Evolutionary conservation across 2,113 vertebrate species (phyloP).

Genomic region (Dissostichus mawsoni): DNA sequence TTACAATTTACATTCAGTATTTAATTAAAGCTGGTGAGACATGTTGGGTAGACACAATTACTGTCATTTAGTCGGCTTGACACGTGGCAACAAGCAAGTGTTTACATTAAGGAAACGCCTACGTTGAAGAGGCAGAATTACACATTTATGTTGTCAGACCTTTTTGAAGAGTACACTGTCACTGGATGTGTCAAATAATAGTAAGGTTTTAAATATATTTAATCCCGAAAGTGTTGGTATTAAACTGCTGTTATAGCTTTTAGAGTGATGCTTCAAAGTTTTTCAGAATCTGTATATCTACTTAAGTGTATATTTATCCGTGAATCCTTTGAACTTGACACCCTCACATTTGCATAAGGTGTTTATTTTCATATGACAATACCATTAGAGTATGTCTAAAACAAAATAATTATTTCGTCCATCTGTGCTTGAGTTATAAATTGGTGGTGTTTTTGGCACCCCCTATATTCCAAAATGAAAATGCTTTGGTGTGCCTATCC

Average conservation of each 20-base stretch:
- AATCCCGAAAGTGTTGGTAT: background rate
- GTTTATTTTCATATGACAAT: background rate
- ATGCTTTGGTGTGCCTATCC: too few relatives aligned
- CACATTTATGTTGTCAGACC: too few relatives aligned
- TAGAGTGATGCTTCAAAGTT: too few relatives aligned
- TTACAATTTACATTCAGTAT: conserved; percentile 7
- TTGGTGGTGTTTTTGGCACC: too few relatives aligned
- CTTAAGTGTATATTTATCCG: background rate
- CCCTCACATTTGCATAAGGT: background rate
- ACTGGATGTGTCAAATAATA: background rate
- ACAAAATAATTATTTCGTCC: too few relatives aligned
- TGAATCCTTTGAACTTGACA: background rate
- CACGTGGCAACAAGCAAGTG: too few relatives aligned
- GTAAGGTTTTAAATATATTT: too few relatives aligned
- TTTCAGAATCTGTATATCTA: background rate
- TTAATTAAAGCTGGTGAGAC: conserved; percentile 19
- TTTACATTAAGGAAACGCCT: background rate
- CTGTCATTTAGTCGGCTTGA: background rate
- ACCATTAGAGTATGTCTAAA: too few relatives aligned
- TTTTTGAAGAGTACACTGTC: background rate
- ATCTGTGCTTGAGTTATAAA: too few relatives aligned
- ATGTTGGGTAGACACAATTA: background rate
- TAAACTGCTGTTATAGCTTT: background rate
- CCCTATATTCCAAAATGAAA: too few relatives aligned
- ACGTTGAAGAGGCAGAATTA: too few relatives aligned